phyloP scores from a whole-genome alignment of 2,888 invertebrate genomes.

The Noctuana brunneofusca region DNA sequence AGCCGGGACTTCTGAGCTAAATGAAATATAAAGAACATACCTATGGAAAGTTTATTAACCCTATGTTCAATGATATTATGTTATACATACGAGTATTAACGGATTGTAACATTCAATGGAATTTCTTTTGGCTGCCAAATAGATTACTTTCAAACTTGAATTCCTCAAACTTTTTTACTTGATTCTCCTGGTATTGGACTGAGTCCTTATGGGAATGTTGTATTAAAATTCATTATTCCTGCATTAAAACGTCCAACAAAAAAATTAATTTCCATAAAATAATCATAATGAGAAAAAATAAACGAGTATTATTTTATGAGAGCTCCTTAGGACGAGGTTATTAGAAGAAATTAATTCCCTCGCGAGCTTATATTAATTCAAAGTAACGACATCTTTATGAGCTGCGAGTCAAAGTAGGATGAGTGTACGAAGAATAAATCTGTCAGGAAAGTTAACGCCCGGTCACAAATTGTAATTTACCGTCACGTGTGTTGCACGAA shows the following conservation, averaged over 20 bases:
- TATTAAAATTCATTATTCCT: slow-evolving; percentile 26
- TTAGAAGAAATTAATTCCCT: slow-evolving; percentile 65
- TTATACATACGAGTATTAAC: no score
- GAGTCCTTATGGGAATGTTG: background rate
- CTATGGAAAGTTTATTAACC: no score
- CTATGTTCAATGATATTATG: no score
- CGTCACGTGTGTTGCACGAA: slow-evolving; percentile 60
- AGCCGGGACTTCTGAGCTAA: slow-evolving; percentile 3
- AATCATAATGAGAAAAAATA: slow-evolving; percentile 33
- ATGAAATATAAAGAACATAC: background rate
- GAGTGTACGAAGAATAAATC: slow-evolving; percentile 74
- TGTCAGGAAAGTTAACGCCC: slow-evolving; percentile 69
- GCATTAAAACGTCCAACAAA: slow-evolving; percentile 11
- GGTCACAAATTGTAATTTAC: slow-evolving; percentile 77
- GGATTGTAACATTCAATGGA: background rate
- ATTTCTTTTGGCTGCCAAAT: background rate
- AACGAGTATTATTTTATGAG: slow-evolving; percentile 25
- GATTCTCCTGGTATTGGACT: background rate
- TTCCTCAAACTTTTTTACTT: background rate
- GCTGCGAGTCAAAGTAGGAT: slow-evolving; percentile 75
- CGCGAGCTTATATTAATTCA: slow-evolving; percentile 67
- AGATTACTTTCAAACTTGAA: background rate
- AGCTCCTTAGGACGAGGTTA: slow-evolving; percentile 49
- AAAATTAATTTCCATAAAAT: slow-evolving; percentile 31
- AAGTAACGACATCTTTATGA: slow-evolving; percentile 76